Base-by-base conservation (phyloP, 1,140 invertebrate genomes). In the Drosophila novamexicana region DNA sequence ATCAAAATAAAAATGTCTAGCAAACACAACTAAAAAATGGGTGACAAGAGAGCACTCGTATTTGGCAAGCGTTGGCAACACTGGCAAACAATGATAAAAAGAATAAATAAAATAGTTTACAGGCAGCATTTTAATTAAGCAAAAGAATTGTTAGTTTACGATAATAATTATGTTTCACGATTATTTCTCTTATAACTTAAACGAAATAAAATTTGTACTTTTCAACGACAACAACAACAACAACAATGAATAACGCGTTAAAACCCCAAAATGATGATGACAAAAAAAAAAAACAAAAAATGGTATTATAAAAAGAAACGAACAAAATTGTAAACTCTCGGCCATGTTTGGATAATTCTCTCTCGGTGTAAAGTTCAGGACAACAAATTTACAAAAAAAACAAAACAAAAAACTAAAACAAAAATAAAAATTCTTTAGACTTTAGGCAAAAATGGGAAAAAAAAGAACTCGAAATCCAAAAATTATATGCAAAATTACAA, bases 291-390 rank as follows among this genome's bases (percentile, higher is more conserved):
- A 59, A 45, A 70, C 68, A 44, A 70, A 81, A 49, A 45, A 79
- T 76, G 73, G 76, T 67, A 79, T 71, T 79, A 90, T 49, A 52
- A 78, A 81, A 68, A 72, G 40, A 81, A 82, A 70, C 53, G 64
- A 85, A 81, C 83, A 78, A 88, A 91, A 88, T 91, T 90, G 49
- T 74, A 86, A 86, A 79, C 91, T 92, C 91, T 91, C 91, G 88
- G 91, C 91, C 91, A 91, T 88, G 88, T 92, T 92, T 92, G 91
- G 91, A 92, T 92, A 92, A 91, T 92, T 91, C 68, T 91, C 88
- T 91, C 91, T 92, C 91, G 91, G 91, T 92, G 91, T 91, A 91
- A 89, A 89, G 86, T 92, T 91, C 83, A 92, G 91, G 90, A 92
- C 90, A 85, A 69, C 74, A 91, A 91, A 88, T 82, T 85, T 79